Evolutionary conservation across 2,113 vertebrate genomes (phyloP), one percentile per base, ranked within the genome.

Genomic region (Semnornis frantzii): DNA sequence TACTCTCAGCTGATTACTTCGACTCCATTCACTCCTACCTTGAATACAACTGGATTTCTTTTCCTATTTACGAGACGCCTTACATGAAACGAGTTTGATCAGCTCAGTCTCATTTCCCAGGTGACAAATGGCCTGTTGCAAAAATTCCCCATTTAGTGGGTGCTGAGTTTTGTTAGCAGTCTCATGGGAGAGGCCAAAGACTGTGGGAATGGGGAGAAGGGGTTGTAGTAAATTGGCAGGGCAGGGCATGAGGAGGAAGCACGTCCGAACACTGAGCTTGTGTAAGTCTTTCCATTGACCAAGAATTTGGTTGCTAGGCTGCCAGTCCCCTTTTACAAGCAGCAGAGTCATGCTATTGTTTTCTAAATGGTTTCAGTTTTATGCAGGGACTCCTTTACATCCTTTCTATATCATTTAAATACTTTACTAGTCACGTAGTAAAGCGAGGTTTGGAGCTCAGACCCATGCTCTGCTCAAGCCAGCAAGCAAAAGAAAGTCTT

Each of bases 231-330:
- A 93, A 92, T 90, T 81, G 94, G 82, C 85, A 94, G 89, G 87
- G 89, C 91, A 95, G 93, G 90, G 73, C 91, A 72, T 2, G 4
- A 81, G 85, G 82, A 92, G 60, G 91, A 93, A 94, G 93, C 89
- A 64, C 7, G 64, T 91, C 64, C 20, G 14, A 92, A 83, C 5
- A 5, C 58, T 1, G 5, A 1, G 65, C 76, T 87, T 87, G 50
- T 81, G 80, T 81, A 94, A 95, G 91, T 58, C 83, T 73, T 78
- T 68, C 93, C 94, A 94, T 94, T 94, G 92, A 97, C 82, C 30
- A 62, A 58, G 82, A 94, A 78, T 86, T 84, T 83, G 85, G 95
- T 97, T 97, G 96, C 91, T 95, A 97, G 94, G 91, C 91, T 96
- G 91, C 95, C 63, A 1, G 91, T 68, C 89, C 48, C 58, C 44